Conservation (phyloP, 2,888 invertebrate genomes). For the Heteropelma amictum region DNA sequence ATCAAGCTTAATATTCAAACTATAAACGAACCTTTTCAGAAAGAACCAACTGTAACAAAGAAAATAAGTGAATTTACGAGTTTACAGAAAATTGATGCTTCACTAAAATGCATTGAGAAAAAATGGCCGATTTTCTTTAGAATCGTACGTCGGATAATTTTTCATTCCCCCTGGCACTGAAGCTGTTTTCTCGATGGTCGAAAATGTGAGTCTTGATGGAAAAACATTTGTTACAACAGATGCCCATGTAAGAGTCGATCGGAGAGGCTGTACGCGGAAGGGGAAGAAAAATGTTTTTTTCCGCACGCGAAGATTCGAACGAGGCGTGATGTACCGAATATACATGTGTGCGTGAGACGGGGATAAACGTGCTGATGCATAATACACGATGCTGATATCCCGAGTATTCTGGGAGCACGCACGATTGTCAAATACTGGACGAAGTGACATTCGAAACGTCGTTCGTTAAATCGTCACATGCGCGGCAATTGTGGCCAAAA, state of each 20-base stretch:
- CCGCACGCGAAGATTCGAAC: conserved; percentile 53
- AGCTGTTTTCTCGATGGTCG: no score
- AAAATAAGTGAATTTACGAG: background rate
- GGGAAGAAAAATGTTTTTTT: background rate
- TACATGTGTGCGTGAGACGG: conserved; percentile 61
- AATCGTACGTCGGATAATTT: no score
- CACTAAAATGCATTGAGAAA: no score
- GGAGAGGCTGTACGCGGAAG: background rate
- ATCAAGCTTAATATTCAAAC: no score
- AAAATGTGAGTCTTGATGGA: no score
- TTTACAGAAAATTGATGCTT: background rate
- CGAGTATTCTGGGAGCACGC: conserved; percentile 61
- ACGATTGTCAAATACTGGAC: conserved; percentile 64
- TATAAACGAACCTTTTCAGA: no score
- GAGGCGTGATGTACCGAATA: conserved; percentile 63
- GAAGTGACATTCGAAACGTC: conserved; percentile 27
- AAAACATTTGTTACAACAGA: no score
- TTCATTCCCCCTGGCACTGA: no score
- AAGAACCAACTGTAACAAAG: background rate
- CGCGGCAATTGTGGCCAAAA: no score
- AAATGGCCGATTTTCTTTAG: no score
- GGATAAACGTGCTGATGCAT: conserved; percentile 69
- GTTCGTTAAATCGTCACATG: no score
- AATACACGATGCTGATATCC: conserved; percentile 62
- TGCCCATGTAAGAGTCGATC: no score